Base-by-base conservation (phyloP, 2,888 invertebrate species). In the Laothoe populi region DNA sequence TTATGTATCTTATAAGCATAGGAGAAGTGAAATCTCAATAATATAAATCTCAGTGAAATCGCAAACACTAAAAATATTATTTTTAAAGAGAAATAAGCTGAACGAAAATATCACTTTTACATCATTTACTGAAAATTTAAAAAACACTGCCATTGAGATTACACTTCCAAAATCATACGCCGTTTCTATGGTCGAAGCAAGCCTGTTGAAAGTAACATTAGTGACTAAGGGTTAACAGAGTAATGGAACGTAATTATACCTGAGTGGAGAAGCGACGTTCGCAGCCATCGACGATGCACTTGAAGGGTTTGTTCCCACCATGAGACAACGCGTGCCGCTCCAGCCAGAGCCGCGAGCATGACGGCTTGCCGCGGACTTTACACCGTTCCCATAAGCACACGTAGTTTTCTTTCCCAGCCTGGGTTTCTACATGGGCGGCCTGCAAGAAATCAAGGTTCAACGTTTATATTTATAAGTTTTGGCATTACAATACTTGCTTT, bases 271-370 rank as follows among this genome's bases (percentile, higher is more conserved):
- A 97, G 77, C 97, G 94, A 77, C 95, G 95, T 74, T 98, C 97
- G 89, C 99, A 99, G 76, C 98, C 97, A 81, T 98, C 98, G 74
- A 99, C 97, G 85, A 99, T 98, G 91, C 99, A 99, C 78, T 97
- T 96, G 93, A 98, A 98, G 24, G 98, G 98, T 84, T 98, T 98
- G 88, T 97, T 98, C 49, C 98, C 98, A 63, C 97, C 96, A 88
- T 99, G 99, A 0, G 96, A 96, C 58, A 98, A 92, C 49, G 98
- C 97, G 89, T 99, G 99, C 57, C 98, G 94, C 84, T 98, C 98
- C 70, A 99, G 92, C 99, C 99, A 99, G 62, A 97, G 95, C 62
- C 97, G 94, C 5, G 98, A 98, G 82, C 98, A 98, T 8, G 98
- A 98, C 40, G 96, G 96, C 83, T 97, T 96, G 70, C 97, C 97